A percentile compares a stretch with the other conserved stretches of the same genome.
These are phyloP conservation scores for Eristalis intricaria DNA, from an alignment of 2,888 invertebrate genomes.

Conservation along the genomic window DNA sequence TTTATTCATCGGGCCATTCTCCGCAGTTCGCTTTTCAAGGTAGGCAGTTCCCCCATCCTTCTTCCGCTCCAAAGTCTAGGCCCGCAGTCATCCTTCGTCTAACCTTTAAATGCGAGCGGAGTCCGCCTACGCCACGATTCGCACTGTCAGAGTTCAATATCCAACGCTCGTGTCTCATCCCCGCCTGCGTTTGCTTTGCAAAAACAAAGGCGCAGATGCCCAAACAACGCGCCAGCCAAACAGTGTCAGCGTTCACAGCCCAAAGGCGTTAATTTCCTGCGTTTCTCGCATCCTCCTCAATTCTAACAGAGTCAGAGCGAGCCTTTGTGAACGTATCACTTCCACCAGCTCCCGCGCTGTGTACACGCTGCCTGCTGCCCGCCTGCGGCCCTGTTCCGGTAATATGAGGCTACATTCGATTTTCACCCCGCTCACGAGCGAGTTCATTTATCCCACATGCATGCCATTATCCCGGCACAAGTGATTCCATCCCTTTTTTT, in stretches of 20 bases:
- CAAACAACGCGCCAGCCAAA: not conserved
- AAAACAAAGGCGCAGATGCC: not conserved
- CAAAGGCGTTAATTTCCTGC: not conserved
- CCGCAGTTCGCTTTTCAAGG: not conserved
- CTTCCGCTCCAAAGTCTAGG: not conserved
- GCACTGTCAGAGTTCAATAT: not conserved
- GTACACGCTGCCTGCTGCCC: not conserved
- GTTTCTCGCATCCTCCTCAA: not conserved
- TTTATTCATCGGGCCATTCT: not conserved
- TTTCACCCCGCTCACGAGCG: conserved; percentile 11
- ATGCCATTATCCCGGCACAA: conserved; percentile 60
- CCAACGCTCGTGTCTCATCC: not conserved
- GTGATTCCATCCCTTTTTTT: conserved; percentile 51
- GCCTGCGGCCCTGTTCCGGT: conserved; percentile 47
- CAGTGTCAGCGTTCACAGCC: not conserved
- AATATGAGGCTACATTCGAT: conserved; percentile 58
- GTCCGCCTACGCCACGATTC: no score
- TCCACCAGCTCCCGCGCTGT: not conserved
- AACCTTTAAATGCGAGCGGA: not conserved
- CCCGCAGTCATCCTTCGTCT: not conserved
- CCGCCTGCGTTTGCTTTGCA: not conserved
- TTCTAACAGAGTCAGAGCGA: not conserved
- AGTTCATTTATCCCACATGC: conserved; percentile 67
- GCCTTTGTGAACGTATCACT: conserved; percentile 8
- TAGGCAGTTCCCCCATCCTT: not conserved